A percentile compares a stretch with the other conserved stretches of the same genome.
phyloP scores from a whole-genome alignment of 2,113 vertebrate genomes.

The Gymnarchus niloticus region DNA sequence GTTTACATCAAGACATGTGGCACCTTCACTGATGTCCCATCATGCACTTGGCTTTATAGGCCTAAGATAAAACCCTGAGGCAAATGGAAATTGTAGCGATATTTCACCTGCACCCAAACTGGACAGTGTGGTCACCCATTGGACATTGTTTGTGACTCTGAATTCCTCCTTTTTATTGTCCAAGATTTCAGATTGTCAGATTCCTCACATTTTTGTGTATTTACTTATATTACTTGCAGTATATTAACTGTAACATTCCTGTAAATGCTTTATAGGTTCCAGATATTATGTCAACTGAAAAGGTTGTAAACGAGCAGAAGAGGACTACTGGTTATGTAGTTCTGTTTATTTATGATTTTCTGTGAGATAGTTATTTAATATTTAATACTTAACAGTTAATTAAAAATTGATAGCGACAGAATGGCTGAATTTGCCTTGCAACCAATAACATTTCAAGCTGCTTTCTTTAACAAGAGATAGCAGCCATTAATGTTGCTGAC shows the following conservation, averaged over 20 bases:
- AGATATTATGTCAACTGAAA: background rate
- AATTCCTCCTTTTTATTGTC: background rate
- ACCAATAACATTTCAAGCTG: background rate
- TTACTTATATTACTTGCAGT: background rate
- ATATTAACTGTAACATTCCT: background rate
- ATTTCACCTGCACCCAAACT: background rate
- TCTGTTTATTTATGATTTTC: background rate
- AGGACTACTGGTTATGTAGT: background rate
- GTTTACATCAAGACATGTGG: background rate
- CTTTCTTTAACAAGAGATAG: background rate
- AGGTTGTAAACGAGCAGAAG: background rate
- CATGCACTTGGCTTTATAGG: background rate
- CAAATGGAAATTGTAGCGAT: background rate
- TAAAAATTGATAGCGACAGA: background rate
- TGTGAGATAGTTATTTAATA: background rate
- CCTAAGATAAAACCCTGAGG: background rate
- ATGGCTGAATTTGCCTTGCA: background rate
- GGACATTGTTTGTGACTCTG: background rate
- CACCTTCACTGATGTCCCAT: background rate
- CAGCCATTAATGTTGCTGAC: background rate
- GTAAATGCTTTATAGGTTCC: background rate
- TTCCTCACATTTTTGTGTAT: background rate
- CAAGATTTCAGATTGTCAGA: background rate
- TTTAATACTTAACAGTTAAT: constrained; percentile 3
- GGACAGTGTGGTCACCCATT: background rate